A percentile compares a stretch with the other conserved stretches of the same genome.
phyloP scores from a whole-genome alignment of 2,113 vertebrate genomes.

The Rhinolophus ferrumequinum region DNA sequence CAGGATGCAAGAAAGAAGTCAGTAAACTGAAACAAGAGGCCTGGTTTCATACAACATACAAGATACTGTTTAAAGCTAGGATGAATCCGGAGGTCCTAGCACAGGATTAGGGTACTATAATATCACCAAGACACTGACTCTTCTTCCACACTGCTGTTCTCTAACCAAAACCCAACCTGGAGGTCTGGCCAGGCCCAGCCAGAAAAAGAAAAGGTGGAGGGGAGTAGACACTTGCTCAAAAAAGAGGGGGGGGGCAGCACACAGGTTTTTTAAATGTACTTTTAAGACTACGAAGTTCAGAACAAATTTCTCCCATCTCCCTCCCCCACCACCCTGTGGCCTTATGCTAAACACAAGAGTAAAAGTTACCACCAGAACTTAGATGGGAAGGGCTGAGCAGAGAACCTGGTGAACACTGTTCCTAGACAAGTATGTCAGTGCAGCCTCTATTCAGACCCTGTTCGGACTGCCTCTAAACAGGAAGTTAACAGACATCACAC shows the following conservation, averaged over 20 bases:
- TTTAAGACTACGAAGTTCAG: not conserved
- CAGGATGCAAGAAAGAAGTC: not conserved
- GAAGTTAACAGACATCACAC: constrained; percentile 75
- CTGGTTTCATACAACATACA: not conserved
- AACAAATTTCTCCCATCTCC: not conserved
- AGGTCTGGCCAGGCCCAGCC: not conserved
- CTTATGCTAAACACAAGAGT: constrained; percentile 8
- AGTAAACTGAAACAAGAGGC: constrained; percentile 37
- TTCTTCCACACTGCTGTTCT: not conserved
- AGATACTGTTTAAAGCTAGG: not conserved
- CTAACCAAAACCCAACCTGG: constrained; percentile 46
- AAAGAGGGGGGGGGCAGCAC: not conserved
- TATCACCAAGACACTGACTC: not conserved
- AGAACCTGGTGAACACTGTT: constrained; percentile 20
- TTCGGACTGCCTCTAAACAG: constrained; percentile 55
- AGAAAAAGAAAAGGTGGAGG: not conserved
- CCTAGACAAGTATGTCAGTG: not conserved
- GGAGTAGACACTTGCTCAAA: not conserved
- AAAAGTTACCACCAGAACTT: not conserved
- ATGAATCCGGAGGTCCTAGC: not conserved
- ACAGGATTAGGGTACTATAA: not conserved
- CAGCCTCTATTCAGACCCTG: constrained; percentile 47
- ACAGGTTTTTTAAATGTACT: constrained; percentile 19
- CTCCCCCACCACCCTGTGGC: not conserved
- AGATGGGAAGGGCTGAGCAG: not conserved